Base-by-base conservation (phyloP, 1,140 invertebrate species). In the Olivierus martensii region DNA sequence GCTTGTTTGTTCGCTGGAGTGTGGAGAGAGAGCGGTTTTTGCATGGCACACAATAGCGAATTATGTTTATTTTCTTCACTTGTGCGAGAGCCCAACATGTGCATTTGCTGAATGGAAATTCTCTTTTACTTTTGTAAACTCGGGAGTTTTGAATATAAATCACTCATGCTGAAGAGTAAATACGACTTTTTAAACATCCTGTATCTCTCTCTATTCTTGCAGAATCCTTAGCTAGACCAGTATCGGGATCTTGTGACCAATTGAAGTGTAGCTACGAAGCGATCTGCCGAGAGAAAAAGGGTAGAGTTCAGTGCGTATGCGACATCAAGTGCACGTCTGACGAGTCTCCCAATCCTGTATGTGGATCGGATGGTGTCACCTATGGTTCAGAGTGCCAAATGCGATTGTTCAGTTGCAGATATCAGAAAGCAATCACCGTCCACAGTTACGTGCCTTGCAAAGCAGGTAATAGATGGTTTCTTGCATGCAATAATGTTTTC, bases 221-320 rank as follows among this genome's bases (percentile, higher is more conserved):
- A 62, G 58, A 56, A 18, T 62, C 59, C 12, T 43, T 62, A n/a
- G 56, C 55, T 11, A 46, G 55, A 46, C 36, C 61, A 35, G 74
- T 80, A 34, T 75, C 79, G 7, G 73, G 70, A 15, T 79, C 78
- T 37, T 89, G 85, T 66, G 73, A 75, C 53, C 80, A 87, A 44
- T 65, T 88, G 52, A 77, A 79, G 12, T 90, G 87, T 66, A 80
- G 83, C 65, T 87, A 85, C 65, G 86, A 85, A 1, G 84, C 84
- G 1, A 76, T 79, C 22, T 91, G 88, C 67, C 77, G 80, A 45
- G 81, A 87, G 62, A 54, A 77, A 75, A 18, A 50, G 5, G 39
- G 81, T 79, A 12, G 75, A 79, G 46, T 88, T 81, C 67, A 77
- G 80, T 62, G 70, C 57, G 52, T 61, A 37, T 73, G 71, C 55